Conservation (phyloP, 2,113 vertebrate species). For the Pluvialis apricaria region DNA sequence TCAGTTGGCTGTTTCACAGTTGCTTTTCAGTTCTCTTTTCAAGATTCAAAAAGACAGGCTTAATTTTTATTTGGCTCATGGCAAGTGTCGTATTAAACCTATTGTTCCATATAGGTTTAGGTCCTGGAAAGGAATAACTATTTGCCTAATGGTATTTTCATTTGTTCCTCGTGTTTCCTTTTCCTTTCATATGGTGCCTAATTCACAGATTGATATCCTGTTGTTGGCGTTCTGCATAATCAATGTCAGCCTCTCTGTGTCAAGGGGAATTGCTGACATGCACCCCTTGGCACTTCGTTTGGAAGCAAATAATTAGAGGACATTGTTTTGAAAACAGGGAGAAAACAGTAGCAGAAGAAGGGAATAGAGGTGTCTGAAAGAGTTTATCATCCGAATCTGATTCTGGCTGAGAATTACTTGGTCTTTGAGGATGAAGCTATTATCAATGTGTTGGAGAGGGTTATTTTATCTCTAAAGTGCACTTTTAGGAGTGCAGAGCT, state of each 20-base stretch:
- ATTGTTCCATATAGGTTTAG: not conserved
- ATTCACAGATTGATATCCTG: not conserved
- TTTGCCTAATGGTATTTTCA: not conserved
- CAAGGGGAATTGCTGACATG: not conserved
- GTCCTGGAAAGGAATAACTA: not conserved
- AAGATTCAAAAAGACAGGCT: not conserved
- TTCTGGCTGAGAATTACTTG: not conserved
- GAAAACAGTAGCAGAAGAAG: not conserved
- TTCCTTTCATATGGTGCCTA: not conserved
- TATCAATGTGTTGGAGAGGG: not conserved
- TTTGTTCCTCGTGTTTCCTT: not conserved
- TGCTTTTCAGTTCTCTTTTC: not conserved
- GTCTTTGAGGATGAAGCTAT: not conserved
- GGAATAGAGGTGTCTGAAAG: not conserved
- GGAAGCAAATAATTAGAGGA: not conserved
- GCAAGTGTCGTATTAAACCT: not conserved
- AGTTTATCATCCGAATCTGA: not conserved
- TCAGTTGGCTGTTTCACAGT: not conserved
- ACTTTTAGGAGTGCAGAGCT: not conserved
- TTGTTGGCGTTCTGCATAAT: not conserved
- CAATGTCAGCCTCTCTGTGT: not conserved
- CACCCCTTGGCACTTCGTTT: not conserved
- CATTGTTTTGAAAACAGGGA: not conserved
- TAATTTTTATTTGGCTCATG: not conserved
- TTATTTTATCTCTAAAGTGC: not conserved